Evolutionary conservation across 1,140 invertebrate genomes (phyloP).

Genomic region (Octopus sinensis): DNA sequence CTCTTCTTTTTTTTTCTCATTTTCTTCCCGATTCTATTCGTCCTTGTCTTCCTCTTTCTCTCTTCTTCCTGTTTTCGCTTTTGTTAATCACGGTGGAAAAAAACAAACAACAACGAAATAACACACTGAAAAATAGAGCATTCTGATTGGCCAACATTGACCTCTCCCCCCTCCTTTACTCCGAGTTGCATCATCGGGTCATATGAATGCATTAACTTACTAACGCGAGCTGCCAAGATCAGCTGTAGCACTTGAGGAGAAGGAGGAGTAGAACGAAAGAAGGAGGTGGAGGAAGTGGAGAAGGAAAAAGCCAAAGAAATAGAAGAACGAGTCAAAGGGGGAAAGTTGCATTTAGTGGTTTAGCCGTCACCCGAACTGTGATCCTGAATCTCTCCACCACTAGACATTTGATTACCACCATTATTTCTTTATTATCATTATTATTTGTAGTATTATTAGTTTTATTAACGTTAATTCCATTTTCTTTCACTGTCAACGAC

Average conservation of each 20-base stretch:
- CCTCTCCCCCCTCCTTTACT: neutral
- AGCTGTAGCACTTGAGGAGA: neutral
- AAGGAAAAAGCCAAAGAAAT: no score
- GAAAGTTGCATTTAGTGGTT: no score
- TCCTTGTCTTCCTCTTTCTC: neutral
- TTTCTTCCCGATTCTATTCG: neutral
- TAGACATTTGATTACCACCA: no score
- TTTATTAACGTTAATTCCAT: no score
- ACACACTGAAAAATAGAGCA: neutral
- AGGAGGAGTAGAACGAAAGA: no score
- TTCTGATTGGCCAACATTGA: neutral
- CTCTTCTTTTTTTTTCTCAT: neutral
- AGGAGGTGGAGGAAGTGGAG: no score
- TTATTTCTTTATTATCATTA: no score
- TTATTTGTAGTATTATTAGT: no score
- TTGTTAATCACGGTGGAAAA: neutral
- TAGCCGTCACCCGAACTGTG: no score
- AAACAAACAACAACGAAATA: neutral
- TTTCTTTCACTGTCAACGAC: no score
- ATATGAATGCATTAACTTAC: constrained; percentile 8
- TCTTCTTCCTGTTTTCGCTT: neutral
- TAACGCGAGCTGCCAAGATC: neutral
- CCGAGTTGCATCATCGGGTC: constrained; percentile 6
- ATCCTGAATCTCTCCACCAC: no score
- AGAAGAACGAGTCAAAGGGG: no score